Conservation (phyloP, 2,113 vertebrate genomes). For the Antennarius striatus region DNA sequence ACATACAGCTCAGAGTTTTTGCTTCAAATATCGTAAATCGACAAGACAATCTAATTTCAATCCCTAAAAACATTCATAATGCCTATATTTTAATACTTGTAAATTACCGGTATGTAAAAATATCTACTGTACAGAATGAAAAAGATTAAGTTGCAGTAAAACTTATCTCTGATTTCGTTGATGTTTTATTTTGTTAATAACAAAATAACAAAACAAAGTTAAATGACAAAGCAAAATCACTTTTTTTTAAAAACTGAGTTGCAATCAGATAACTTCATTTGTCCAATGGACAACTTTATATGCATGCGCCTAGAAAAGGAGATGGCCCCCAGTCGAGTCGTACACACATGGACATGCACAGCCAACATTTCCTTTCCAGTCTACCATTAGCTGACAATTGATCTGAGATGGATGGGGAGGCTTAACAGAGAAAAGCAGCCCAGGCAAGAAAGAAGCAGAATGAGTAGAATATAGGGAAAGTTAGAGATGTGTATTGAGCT, state of each 20-base stretch:
- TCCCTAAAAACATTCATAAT: too few species aligned
- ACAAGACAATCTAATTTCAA: too few species aligned
- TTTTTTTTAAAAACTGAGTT: not conserved
- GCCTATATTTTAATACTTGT: too few species aligned
- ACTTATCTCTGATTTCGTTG: too few species aligned
- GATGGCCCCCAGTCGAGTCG: not conserved
- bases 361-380: slow-evolving; percentile 3
- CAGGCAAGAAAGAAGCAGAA: slow-evolving; percentile 28
- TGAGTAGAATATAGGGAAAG: slow-evolving; percentile 46
- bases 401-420: slow-evolving; percentile 29
- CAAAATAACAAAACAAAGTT: not conserved
- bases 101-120: too few species aligned
- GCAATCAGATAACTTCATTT: not conserved
- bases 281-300: not conserved
- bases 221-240: slow-evolving; percentile 8
- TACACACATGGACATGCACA: not conserved
- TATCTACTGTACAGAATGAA: too few species aligned
- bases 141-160: too few species aligned
- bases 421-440: slow-evolving; percentile 28
- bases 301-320: not conserved
- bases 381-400: slow-evolving; percentile 31
- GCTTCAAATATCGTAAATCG: too few species aligned
- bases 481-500: slow-evolving; percentile 41
- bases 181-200: too few species aligned
- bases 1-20: too few species aligned